These are phyloP conservation scores for Alligator mississippiensis DNA, from an alignment of 2,113 vertebrate genomes.

Conservation along the genomic window DNA sequence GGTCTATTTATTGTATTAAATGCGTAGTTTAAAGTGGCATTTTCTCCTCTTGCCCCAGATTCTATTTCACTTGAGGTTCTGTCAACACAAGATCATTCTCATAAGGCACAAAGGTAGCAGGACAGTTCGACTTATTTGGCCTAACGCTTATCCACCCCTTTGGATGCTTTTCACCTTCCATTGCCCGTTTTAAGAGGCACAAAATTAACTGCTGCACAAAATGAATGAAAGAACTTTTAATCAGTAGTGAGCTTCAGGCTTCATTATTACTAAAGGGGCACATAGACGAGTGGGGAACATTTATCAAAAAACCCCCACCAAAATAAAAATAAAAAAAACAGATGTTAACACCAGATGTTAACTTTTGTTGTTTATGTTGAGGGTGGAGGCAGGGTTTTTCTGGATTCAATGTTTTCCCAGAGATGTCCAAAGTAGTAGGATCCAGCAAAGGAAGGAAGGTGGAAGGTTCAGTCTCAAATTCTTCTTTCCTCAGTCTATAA, in stretches of 20 bases:
- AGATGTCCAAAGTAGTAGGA: background rate
- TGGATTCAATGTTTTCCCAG: background rate
- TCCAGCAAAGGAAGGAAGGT: background rate
- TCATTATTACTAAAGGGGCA: fast-evolving
- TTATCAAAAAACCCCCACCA: background rate
- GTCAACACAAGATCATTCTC: background rate
- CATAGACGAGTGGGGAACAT: too few relatives aligned
- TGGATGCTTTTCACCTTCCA: background rate
- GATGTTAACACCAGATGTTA: too few relatives aligned
- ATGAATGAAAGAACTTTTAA: background rate
- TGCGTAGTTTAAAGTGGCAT: background rate
- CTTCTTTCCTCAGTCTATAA: background rate
- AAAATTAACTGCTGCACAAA: background rate
- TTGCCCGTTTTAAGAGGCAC: fast-evolving
- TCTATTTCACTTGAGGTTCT: background rate
- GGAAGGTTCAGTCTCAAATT: background rate
- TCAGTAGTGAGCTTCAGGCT: background rate
- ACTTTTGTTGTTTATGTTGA: background rate
- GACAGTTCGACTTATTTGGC: background rate
- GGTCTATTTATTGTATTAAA: background rate
- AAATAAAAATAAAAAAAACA: too few relatives aligned
- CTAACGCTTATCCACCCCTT: background rate
- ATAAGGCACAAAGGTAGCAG: background rate
- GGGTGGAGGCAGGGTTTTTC: background rate
- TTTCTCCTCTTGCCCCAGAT: background rate